Percentiles rank a stretch among this genome's conserved stretches.
phyloP scores from a whole-genome alignment of 2,888 invertebrate species.

The Apotomis turbidana region DNA sequence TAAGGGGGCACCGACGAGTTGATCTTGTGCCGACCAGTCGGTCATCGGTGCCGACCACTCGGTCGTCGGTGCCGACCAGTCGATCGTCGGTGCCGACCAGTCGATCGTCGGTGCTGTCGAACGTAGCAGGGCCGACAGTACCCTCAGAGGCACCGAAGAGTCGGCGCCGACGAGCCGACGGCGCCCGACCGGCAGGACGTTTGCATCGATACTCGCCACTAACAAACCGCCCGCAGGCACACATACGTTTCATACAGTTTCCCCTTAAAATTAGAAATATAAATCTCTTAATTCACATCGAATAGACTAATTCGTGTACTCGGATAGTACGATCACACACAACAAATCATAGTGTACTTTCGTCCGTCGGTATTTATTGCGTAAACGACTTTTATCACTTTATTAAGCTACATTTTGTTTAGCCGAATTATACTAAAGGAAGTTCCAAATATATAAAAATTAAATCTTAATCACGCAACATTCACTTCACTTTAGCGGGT shows the following conservation, averaged over 20 bases:
- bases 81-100: too few species aligned
- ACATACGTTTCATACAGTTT: slow-evolving; percentile 38
- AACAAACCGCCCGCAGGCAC: slow-evolving; percentile 28
- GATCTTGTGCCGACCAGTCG: too few species aligned
- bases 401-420: slow-evolving; percentile 41
- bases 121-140: too few species aligned
- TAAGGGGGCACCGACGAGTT: too few species aligned
- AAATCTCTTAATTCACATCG: slow-evolving; percentile 43
- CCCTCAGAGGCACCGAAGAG: too few species aligned
- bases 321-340: slow-evolving; percentile 49
- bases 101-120: too few species aligned
- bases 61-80: too few species aligned
- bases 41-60: too few species aligned
- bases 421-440: slow-evolving; percentile 42
- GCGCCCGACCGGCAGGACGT: slow-evolving; percentile 45
- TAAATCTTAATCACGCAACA: slow-evolving; percentile 40
- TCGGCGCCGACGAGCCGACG: not conserved
- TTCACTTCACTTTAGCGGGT: slow-evolving; percentile 41
- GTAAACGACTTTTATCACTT: slow-evolving; percentile 42
- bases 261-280: slow-evolving; percentile 42
- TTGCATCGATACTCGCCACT: slow-evolving; percentile 45
- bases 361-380: slow-evolving; percentile 41
- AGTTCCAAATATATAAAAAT: slow-evolving; percentile 43
- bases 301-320: slow-evolving; percentile 41
- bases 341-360: slow-evolving; percentile 43